These are phyloP conservation scores for Spilosoma lubricipeda DNA, from an alignment of 2,888 invertebrate species.

Conservation along the genomic window DNA sequence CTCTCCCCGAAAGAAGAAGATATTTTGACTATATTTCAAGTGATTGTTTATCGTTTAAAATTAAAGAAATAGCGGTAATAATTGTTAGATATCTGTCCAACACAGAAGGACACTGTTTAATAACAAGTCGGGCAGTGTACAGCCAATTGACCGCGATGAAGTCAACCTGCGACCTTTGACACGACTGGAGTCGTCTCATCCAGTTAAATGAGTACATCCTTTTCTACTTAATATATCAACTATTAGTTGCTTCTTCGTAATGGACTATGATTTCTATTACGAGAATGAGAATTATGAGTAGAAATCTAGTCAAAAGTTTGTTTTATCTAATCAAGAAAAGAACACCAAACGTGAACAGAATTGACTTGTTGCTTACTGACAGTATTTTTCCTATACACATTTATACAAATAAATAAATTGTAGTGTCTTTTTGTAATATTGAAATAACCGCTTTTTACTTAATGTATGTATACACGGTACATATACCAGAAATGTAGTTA, in stretches of 20 bases:
- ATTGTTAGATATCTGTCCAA: not conserved
- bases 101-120: slow-evolving; percentile 4
- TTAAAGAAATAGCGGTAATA: not conserved
- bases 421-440: no score
- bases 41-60: not conserved
- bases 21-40: not conserved
- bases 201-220: slow-evolving; percentile 71
- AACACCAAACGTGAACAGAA: not conserved
- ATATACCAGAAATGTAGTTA: no score
- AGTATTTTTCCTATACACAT: not conserved
- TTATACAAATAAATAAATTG: no score
- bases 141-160: slow-evolving; percentile 49
- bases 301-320: not conserved
- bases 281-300: not conserved
- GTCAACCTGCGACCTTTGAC: slow-evolving; percentile 65
- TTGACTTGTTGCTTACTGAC: not conserved
- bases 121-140: slow-evolving; percentile 23
- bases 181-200: slow-evolving; percentile 50
- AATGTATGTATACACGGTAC: no score
- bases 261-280: slow-evolving; percentile 32
- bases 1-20: not conserved
- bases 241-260: slow-evolving; percentile 38
- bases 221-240: slow-evolving; percentile 49
- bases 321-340: not conserved
- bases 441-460: no score